Evolutionary conservation across 1,140 invertebrate genomes (phyloP).

Genomic region (Drosophila kurseongensis): DNA sequence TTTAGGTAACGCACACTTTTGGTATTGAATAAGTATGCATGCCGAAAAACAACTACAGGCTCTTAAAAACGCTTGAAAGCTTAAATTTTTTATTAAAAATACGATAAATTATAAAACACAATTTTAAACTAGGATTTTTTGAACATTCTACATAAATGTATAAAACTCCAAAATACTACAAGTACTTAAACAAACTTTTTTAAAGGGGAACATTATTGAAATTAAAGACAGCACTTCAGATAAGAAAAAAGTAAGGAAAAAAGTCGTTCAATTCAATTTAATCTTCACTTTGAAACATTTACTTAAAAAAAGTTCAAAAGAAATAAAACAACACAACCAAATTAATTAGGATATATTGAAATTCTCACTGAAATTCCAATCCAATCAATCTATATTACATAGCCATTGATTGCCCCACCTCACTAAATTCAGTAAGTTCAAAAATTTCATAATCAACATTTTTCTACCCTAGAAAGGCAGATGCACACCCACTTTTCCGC

Average conservation of each 20-base stretch:
- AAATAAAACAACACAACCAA: background rate
- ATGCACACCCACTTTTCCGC: constrained; percentile 3
- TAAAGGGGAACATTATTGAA: too few relatives aligned
- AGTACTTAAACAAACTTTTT: too few relatives aligned
- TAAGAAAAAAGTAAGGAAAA: too few relatives aligned
- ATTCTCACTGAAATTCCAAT: constrained; percentile 18
- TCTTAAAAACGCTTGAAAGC: background rate
- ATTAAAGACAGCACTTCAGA: too few relatives aligned
- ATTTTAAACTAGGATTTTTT: too few relatives aligned
- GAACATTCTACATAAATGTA: too few relatives aligned
- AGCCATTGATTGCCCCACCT: background rate
- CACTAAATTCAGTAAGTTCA: constrained; percentile 9
- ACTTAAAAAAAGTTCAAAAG: background rate
- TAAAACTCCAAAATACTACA: too few relatives aligned
- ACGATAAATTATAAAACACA: too few relatives aligned
- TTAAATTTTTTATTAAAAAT: background rate
- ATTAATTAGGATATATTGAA: background rate
- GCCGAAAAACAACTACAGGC: too few relatives aligned
- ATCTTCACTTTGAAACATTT: background rate
- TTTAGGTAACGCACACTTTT: constrained; percentile 4
- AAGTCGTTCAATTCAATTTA: background rate
- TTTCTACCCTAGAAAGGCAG: constrained; percentile 30
- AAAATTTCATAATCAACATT: constrained; percentile 68
- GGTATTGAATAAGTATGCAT: background rate
- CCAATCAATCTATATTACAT: constrained; percentile 3